These are phyloP conservation scores for Piezodorus guildinii DNA, from an alignment of 1,140 invertebrate genomes.

Conservation along the genomic window DNA sequence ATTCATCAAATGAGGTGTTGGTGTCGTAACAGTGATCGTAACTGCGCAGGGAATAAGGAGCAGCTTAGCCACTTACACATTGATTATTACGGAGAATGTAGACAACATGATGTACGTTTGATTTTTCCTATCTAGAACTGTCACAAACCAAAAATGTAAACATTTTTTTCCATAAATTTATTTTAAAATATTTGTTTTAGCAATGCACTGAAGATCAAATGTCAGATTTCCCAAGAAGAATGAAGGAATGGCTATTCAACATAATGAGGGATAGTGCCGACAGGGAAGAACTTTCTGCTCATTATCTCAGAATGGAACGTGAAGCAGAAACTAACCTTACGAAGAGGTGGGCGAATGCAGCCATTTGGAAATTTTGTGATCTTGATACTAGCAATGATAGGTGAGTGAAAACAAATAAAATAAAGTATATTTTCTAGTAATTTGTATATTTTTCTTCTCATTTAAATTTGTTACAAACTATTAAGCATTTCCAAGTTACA, in stretches of 20 bases:
- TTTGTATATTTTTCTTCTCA: too few relatives aligned
- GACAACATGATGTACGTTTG: constrained; percentile 55
- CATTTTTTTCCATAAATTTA: neutral
- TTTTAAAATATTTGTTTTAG: constrained; percentile 33
- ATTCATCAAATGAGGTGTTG: constrained; percentile 81
- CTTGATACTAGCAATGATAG: constrained; percentile 67
- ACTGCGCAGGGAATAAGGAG: constrained; percentile 52
- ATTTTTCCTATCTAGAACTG: too few relatives aligned
- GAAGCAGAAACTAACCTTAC: constrained; percentile 78
- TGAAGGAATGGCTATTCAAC: constrained; percentile 95
- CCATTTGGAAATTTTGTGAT: constrained; percentile 95
- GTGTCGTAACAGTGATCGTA: constrained; percentile 61
- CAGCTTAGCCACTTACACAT: constrained; percentile 79
- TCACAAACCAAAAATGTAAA: too few relatives aligned
- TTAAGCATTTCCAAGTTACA: too few relatives aligned
- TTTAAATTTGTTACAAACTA: too few relatives aligned
- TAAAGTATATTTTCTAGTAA: too few relatives aligned
- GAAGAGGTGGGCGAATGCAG: constrained; percentile 76
- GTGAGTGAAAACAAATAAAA: constrained; percentile 32
- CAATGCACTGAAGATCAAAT: constrained; percentile 72
- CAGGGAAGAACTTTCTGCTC: constrained; percentile 67
- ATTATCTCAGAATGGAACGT: constrained; percentile 74
- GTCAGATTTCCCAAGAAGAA: constrained; percentile 80
- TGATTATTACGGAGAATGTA: constrained; percentile 80
- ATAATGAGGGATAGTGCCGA: constrained; percentile 90